Percentiles rank a stretch among this genome's conserved stretches.
Conservation (phyloP, 2,888 invertebrate genomes). For the Nebria salina region DNA sequence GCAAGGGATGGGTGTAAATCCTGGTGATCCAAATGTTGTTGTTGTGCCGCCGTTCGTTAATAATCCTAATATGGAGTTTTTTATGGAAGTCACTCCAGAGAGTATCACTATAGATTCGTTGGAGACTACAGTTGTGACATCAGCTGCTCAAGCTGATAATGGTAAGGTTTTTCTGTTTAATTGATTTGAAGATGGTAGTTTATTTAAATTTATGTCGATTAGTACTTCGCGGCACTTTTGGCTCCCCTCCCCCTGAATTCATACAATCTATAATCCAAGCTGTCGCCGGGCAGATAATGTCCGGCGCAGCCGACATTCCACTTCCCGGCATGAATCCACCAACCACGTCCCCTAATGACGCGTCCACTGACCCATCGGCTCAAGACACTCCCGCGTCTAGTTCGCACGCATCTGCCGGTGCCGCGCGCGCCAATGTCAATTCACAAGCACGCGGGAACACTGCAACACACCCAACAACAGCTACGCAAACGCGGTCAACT, state of each 20-base stretch:
- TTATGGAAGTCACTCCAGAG: slow-evolving; percentile 69
- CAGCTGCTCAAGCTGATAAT: slow-evolving; percentile 57
- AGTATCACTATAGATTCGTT: slow-evolving; percentile 61
- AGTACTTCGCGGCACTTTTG: slow-evolving; percentile 61
- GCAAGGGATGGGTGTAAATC: background rate
- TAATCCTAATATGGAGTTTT: slow-evolving; percentile 67
- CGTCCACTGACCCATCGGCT: background rate
- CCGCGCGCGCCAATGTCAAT: slow-evolving; percentile 52
- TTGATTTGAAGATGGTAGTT: background rate
- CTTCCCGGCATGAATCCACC: slow-evolving; percentile 39
- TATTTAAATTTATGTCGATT: slow-evolving; percentile 49
- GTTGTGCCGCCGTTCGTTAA: slow-evolving; percentile 51
- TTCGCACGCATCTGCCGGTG: slow-evolving; percentile 50
- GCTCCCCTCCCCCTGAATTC: slow-evolving; percentile 64
- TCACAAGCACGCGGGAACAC: slow-evolving; percentile 70
- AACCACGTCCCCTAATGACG: slow-evolving; percentile 20
- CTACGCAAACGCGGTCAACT: slow-evolving; percentile 76
- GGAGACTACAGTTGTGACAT: slow-evolving; percentile 55
- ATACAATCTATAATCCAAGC: slow-evolving; percentile 68
- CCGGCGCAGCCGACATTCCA: slow-evolving; percentile 51
- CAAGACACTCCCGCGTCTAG: slow-evolving; percentile 34
- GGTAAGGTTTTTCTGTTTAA: slow-evolving; percentile 50
- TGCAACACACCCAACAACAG: slow-evolving; percentile 75
- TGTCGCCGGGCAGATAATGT: slow-evolving; percentile 63
- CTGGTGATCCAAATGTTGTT: slow-evolving; percentile 30